Percentiles rank a stretch among this genome's conserved stretches.
Conservation (phyloP, 2,888 invertebrate genomes). For the Cylloceria caligata region DNA sequence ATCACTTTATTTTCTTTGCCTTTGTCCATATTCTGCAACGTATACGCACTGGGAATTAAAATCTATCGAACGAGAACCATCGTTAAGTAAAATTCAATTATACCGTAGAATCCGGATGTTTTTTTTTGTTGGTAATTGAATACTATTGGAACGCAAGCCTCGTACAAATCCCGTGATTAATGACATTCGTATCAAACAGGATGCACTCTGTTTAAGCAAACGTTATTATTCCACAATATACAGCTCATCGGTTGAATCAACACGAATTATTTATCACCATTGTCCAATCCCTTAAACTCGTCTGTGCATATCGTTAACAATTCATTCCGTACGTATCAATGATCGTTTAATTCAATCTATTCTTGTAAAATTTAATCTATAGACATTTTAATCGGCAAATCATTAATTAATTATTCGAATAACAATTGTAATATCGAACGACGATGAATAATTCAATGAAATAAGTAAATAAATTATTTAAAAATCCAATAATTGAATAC, state of each 20-base stretch:
- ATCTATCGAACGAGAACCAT: background rate
- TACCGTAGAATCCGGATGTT: background rate
- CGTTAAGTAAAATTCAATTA: constrained; percentile 4
- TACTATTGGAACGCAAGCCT: background rate
- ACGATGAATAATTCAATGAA: no score
- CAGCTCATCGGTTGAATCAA: background rate
- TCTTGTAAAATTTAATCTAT: background rate
- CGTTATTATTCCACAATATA: background rate
- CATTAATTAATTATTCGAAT: no score
- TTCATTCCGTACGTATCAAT: constrained; percentile 14
- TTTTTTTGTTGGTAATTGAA: constrained; percentile 14
- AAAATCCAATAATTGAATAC: no score
- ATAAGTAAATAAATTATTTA: no score
- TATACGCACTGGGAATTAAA: background rate
- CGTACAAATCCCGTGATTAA: background rate
- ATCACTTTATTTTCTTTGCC: background rate
- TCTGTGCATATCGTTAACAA: constrained; percentile 2
- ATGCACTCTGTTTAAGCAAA: background rate
- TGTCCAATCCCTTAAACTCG: constrained; percentile 1
- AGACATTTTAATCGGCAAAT: background rate
- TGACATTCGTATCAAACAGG: background rate
- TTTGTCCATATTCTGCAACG: background rate
- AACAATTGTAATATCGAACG: no score
- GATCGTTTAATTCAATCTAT: background rate
- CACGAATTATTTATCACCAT: constrained; percentile 8